phyloP scores from a whole-genome alignment of 2,113 vertebrate species.

The Upupa epops region DNA sequence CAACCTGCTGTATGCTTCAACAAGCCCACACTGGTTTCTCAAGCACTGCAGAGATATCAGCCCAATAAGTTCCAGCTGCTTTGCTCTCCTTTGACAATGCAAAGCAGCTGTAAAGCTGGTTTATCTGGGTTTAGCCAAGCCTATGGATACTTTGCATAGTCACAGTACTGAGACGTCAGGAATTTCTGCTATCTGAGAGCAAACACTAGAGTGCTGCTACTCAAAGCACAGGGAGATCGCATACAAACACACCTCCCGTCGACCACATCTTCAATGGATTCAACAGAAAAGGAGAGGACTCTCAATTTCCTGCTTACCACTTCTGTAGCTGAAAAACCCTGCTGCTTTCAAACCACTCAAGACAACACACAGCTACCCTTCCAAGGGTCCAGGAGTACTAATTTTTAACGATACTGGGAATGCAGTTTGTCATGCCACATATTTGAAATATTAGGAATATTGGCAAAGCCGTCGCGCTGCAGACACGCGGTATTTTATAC shows the following conservation, averaged over 20 bases:
- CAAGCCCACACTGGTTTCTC: neutral
- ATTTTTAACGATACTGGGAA: slow-evolving; percentile 9
- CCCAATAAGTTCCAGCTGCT: slow-evolving; percentile 29
- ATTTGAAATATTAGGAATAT: slow-evolving; percentile 54
- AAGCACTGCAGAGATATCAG: neutral
- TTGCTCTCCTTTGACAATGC: neutral
- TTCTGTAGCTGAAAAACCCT: neutral
- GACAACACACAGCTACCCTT: neutral
- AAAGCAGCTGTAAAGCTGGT: neutral
- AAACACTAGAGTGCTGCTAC: neutral
- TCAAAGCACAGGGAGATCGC: neutral
- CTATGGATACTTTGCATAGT: neutral
- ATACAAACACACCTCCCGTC: neutral
- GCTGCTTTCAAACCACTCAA: neutral
- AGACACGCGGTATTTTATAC: slow-evolving; percentile 18
- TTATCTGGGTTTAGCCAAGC: neutral
- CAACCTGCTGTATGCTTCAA: neutral
- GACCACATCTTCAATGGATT: neutral
- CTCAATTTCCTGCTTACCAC: neutral
- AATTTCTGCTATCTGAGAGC: neutral
- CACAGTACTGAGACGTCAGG: neutral
- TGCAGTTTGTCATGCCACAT: neutral
- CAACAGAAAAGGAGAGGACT: neutral
- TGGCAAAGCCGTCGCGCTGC: slow-evolving; percentile 3
- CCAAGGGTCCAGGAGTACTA: neutral